A percentile compares a stretch with the other conserved stretches of the same genome.
Conservation (phyloP, 2,888 invertebrate genomes). For the Bruchidius siliquastri region DNA sequence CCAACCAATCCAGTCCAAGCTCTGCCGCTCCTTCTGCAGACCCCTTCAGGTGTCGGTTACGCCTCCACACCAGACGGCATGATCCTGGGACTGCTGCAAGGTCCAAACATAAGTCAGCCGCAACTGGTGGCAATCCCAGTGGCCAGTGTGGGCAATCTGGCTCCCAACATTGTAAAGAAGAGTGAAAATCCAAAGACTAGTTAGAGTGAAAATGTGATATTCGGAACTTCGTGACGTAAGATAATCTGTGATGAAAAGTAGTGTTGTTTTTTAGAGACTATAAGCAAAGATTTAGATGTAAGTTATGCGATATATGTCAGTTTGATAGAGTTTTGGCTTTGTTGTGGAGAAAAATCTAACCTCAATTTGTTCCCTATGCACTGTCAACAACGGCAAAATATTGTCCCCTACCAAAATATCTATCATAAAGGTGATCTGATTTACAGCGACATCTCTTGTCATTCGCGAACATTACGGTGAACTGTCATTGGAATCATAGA, state of each 20-base stretch:
- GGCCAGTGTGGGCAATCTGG: conserved; percentile 4
- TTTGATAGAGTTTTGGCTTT: too few species aligned
- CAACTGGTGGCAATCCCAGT: conserved; percentile 27
- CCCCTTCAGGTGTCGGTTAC: conserved; percentile 25
- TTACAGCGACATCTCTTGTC: too few species aligned
- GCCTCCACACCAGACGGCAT: conserved; percentile 28
- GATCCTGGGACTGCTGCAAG: conserved; percentile 27
- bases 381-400: too few species aligned
- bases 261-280: too few species aligned
- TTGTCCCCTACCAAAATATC: too few species aligned
- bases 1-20: conserved; percentile 18
- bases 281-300: too few species aligned
- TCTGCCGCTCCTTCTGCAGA: conserved; percentile 26
- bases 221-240: background rate
- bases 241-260: background rate
- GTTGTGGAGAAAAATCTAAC: too few species aligned
- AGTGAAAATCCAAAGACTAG: background rate
- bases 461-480: too few species aligned
- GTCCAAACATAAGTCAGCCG: conserved; percentile 20
- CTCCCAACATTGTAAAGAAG: conserved; percentile 4
- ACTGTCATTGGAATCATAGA: too few species aligned
- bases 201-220: background rate
- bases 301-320: too few species aligned
- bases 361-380: too few species aligned
- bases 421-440: too few species aligned